Evolutionary conservation across 2,113 vertebrate genomes (phyloP).

Genomic region (Pelvicachromis taeniatus): DNA sequence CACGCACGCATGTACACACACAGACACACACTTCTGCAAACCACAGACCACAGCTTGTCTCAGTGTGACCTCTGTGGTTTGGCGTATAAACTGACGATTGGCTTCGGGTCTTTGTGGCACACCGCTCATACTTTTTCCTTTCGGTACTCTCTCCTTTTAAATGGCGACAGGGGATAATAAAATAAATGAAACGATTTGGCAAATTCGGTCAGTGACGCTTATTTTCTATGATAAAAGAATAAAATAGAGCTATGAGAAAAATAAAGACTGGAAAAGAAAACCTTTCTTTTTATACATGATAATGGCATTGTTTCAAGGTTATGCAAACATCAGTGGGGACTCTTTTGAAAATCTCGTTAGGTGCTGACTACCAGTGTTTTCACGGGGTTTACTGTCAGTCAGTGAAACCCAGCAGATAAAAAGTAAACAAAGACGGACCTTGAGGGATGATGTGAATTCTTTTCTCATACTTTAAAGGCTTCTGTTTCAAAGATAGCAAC

Average conservation of each 20-base stretch:
- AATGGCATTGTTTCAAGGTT: neutral
- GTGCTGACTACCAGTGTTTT: neutral
- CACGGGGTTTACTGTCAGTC: neutral
- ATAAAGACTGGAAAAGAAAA: neutral
- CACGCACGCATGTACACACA: neutral
- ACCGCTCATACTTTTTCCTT: neutral
- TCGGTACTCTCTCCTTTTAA: neutral
- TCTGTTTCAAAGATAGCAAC: neutral
- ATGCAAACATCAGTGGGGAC: neutral
- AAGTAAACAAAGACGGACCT: neutral
- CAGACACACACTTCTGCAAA: neutral
- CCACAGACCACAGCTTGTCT: constrained; percentile 8
- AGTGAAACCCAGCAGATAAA: neutral
- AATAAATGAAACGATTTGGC: neutral
- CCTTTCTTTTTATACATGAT: neutral
- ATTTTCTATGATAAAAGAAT: neutral
- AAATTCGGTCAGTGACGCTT: neutral
- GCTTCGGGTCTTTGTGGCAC: neutral
- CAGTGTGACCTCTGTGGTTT: constrained; percentile 6
- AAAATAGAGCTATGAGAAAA: neutral
- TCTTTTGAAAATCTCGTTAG: neutral
- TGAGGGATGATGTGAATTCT: neutral
- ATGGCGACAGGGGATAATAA: neutral
- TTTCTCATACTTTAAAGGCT: neutral
- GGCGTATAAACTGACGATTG: neutral